phyloP scores from a whole-genome alignment of 2,797 vertebrate species.

The Poeciliopsis gracilis region DNA sequence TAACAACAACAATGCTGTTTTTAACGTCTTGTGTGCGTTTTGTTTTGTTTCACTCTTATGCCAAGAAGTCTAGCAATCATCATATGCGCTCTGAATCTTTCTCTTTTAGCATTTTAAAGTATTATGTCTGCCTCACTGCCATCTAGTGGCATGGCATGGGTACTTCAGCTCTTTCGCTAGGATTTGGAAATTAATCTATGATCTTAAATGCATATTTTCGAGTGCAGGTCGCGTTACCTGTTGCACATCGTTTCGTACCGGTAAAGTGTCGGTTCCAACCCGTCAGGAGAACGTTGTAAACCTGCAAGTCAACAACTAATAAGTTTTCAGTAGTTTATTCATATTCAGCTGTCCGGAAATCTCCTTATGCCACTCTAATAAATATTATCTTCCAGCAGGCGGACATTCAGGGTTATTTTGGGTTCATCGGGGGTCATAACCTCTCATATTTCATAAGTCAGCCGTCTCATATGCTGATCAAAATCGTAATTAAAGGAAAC shows the following conservation, averaged over 20 bases:
- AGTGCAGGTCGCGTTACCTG: neutral
- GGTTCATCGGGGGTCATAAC: neutral
- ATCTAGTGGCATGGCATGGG: neutral
- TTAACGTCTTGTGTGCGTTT: neutral
- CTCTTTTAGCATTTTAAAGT: neutral
- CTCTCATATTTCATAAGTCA: neutral
- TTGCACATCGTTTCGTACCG: neutral
- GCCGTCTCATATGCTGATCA: neutral
- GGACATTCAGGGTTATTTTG: neutral
- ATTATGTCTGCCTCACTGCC: neutral
- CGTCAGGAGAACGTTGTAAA: neutral
- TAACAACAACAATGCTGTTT: no score
- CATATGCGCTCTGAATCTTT: neutral
- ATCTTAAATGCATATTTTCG: neutral
- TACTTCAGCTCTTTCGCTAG: neutral
- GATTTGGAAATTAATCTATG: neutral
- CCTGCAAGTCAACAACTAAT: neutral
- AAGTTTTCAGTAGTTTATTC: neutral
- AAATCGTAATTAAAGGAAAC: neutral
- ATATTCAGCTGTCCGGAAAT: neutral
- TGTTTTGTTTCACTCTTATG: neutral
- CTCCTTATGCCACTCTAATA: neutral
- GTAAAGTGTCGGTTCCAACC: no score
- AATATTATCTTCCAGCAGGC: neutral
- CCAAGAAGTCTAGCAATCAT: neutral